Evolutionary conservation across 2,113 vertebrate genomes (phyloP).

Genomic region (Perca flavescens): DNA sequence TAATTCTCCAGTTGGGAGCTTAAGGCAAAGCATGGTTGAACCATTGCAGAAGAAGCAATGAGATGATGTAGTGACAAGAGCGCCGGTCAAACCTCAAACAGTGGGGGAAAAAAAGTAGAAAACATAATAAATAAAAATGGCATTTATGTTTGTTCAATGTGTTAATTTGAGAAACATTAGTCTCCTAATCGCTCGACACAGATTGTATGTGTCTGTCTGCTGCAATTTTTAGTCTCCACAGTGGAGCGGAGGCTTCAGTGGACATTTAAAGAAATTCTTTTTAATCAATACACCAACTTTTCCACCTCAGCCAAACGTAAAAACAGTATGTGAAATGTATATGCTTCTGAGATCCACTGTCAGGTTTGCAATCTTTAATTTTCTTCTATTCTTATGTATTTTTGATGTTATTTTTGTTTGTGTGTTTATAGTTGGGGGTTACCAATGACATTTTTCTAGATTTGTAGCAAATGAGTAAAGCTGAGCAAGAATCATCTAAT

Average conservation of each 20-base stretch:
- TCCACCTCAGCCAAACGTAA: background rate
- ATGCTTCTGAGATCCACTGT: background rate
- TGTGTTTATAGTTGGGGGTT: slow-evolving; percentile 5
- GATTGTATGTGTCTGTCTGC: background rate
- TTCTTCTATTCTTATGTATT: slow-evolving; percentile 2
- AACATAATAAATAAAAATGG: too few relatives aligned
- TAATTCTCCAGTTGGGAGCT: background rate
- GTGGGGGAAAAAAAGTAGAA: too few relatives aligned
- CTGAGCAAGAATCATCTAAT: slow-evolving; percentile 6
- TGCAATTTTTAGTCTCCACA: background rate
- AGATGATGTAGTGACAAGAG: too few relatives aligned
- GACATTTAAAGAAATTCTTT: too few relatives aligned
- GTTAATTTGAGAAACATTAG: background rate
- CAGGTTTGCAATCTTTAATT: background rate
- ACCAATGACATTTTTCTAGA: background rate
- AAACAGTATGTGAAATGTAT: background rate
- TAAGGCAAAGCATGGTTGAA: background rate
- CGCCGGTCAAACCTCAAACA: too few relatives aligned
- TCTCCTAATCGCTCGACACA: background rate
- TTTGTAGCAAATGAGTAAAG: slow-evolving; percentile 16
- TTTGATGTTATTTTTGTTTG: slow-evolving; percentile 9
- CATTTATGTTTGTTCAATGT: background rate
- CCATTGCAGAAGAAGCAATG: too few relatives aligned
- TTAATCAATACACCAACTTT: too few relatives aligned
- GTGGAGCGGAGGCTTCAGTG: background rate